Conservation (phyloP, 1,140 invertebrate genomes). For the Rhysida immarginata region DNA sequence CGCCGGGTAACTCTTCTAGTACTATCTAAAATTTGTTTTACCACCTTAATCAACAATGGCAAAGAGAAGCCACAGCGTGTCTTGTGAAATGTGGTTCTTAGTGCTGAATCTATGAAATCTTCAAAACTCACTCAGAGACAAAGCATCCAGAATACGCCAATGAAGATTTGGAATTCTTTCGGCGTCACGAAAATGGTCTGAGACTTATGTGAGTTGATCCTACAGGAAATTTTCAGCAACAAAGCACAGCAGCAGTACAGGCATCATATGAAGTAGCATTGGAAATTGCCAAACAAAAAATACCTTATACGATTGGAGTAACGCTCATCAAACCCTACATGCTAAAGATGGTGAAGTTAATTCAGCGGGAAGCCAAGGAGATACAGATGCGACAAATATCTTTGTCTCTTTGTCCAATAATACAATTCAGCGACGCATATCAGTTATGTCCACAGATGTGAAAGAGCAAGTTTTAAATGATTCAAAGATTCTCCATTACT, state of each 20-base stretch:
- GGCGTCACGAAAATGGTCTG: slow-evolving; percentile 2
- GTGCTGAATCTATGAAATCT: slow-evolving; percentile 13
- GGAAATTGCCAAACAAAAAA: slow-evolving; percentile 13
- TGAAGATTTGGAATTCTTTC: slow-evolving; percentile 13
- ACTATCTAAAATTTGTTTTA: neutral
- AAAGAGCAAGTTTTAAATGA: slow-evolving; percentile 12
- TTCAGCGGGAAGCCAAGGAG: slow-evolving; percentile 7
- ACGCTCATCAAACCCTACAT: slow-evolving; percentile 13
- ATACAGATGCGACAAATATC: slow-evolving; percentile 5
- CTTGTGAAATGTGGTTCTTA: slow-evolving; percentile 12
- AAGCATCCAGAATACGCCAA: slow-evolving; percentile 10
- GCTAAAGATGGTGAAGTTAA: slow-evolving; percentile 9
- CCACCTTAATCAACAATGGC: neutral
- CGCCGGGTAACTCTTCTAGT: too few species aligned
- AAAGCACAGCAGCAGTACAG: slow-evolving; percentile 8
- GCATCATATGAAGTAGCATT: slow-evolving; percentile 10
- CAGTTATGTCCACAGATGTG: neutral
- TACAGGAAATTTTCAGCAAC: slow-evolving; percentile 12
- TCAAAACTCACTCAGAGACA: slow-evolving; percentile 11
- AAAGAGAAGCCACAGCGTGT: slow-evolving; percentile 11
- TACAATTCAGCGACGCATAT: slow-evolving; percentile 12
- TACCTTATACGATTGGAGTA: slow-evolving; percentile 12
- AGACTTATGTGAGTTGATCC: slow-evolving; percentile 9
- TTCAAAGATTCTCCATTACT: slow-evolving; percentile 12
- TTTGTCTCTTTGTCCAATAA: slow-evolving; percentile 10